phyloP scores from a whole-genome alignment of 2,797 vertebrate species.

The Pyrocephalus nanus region DNA sequence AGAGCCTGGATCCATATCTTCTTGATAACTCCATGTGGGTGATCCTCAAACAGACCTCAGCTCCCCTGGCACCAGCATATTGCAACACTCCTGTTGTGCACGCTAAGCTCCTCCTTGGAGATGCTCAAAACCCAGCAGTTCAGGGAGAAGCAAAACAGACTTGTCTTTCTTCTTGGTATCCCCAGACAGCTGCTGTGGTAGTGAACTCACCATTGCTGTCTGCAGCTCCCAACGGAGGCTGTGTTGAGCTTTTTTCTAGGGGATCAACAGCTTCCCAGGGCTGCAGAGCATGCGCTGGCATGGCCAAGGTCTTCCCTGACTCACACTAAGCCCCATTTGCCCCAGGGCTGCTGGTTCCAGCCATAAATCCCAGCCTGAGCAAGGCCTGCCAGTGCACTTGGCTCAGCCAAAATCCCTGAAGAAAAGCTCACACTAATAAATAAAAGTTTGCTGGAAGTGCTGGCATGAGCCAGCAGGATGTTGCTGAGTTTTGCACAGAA shows the following conservation, averaged over 20 bases:
- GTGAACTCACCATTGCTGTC: neutral
- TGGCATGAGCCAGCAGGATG: neutral
- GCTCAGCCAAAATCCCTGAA: conserved; percentile 4
- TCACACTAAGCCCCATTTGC: neutral
- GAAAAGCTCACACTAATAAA: neutral
- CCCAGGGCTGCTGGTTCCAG: neutral
- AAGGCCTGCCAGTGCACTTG: neutral
- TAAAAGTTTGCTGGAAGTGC: neutral
- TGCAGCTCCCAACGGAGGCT: neutral
- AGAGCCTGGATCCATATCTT: neutral
- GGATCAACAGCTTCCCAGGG: neutral
- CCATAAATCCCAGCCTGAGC: neutral
- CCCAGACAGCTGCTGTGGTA: neutral
- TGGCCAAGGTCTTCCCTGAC: accelerated
- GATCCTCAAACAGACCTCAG: neutral
- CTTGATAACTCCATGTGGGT: neutral
- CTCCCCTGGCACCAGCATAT: neutral
- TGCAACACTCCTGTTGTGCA: neutral
- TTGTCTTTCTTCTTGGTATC: neutral
- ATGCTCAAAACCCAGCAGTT: neutral
- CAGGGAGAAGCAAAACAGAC: neutral
- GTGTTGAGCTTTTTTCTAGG: neutral
- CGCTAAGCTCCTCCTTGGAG: accelerated
- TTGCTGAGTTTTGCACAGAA: neutral
- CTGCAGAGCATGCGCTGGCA: accelerated